These are phyloP conservation scores for Athalia cordata DNA, from an alignment of 2,888 invertebrate species.

Conservation along the genomic window DNA sequence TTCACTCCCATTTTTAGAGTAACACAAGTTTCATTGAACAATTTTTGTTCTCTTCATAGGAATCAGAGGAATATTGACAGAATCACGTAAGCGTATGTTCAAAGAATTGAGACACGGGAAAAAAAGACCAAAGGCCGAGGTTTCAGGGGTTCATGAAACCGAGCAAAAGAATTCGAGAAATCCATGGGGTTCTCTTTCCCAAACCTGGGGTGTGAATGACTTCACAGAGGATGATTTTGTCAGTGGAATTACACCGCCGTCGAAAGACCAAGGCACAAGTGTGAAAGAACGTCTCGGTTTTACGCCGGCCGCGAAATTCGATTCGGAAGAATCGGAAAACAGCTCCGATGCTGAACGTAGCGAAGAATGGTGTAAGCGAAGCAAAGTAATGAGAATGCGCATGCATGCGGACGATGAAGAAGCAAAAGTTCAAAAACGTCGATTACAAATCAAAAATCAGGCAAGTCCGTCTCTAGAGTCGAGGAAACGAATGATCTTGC, in stretches of 20 bases:
- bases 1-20: background rate
- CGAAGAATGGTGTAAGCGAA: constrained; percentile 78
- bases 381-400: constrained; percentile 84
- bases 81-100: constrained; percentile 72
- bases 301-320: constrained; percentile 45
- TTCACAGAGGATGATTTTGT: constrained; percentile 76
- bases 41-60: constrained; percentile 57
- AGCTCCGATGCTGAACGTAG: constrained; percentile 73
- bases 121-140: constrained; percentile 45
- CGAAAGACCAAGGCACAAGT: constrained; percentile 57
- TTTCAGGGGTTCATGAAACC: constrained; percentile 45
- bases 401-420: constrained; percentile 94
- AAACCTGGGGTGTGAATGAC: constrained; percentile 82
- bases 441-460: constrained; percentile 58
- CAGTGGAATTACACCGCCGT: constrained; percentile 46
- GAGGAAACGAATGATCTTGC: background rate
- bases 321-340: constrained; percentile 62
- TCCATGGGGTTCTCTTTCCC: constrained; percentile 84
- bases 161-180: constrained; percentile 74
- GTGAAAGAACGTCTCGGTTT: constrained; percentile 65
- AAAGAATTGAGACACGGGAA: constrained; percentile 59
- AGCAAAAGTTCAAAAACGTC: constrained; percentile 75
- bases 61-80: constrained; percentile 73
- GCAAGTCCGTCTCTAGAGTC: constrained; percentile 48
- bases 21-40: background rate